A percentile compares a stretch with the other conserved stretches of the same genome.
phyloP scores from a whole-genome alignment of 2,113 vertebrate species.

The Ptyas mucosa region DNA sequence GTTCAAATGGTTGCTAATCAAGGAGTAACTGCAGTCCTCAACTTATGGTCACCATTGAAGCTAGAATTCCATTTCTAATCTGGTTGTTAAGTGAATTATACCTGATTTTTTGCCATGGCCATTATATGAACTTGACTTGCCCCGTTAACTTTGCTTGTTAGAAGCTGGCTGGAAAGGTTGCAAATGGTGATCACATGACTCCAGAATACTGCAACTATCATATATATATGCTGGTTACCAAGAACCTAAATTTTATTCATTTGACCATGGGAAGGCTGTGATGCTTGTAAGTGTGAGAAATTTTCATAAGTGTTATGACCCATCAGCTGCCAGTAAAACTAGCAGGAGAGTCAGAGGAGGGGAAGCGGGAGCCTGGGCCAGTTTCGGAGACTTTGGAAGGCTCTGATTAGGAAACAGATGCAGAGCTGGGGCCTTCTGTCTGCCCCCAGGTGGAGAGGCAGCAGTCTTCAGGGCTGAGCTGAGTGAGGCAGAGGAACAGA shows the following conservation, averaged over 20 bases:
- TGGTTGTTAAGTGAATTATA: not conserved
- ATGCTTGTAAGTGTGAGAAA: no score
- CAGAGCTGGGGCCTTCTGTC: no score
- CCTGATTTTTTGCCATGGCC: not conserved
- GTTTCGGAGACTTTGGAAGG: no score
- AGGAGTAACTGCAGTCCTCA: not conserved
- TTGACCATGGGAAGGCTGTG: not conserved
- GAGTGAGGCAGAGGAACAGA: no score
- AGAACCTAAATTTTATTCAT: not conserved
- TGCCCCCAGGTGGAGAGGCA: no score
- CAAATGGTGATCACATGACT: not conserved
- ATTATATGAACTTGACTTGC: not conserved
- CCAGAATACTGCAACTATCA: not conserved
- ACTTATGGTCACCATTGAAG: not conserved
- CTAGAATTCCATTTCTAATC: not conserved
- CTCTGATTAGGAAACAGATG: no score
- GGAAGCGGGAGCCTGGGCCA: no score
- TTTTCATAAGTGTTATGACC: no score
- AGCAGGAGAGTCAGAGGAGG: no score
- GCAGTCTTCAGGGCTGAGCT: no score
- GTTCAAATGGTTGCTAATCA: not conserved
- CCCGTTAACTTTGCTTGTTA: not conserved
- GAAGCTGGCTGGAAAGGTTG: not conserved
- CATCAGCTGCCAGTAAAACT: no score
- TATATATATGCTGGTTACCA: not conserved